Evolutionary conservation across 2,888 invertebrate species (phyloP).

Genomic region (Tridacna crocea): DNA sequence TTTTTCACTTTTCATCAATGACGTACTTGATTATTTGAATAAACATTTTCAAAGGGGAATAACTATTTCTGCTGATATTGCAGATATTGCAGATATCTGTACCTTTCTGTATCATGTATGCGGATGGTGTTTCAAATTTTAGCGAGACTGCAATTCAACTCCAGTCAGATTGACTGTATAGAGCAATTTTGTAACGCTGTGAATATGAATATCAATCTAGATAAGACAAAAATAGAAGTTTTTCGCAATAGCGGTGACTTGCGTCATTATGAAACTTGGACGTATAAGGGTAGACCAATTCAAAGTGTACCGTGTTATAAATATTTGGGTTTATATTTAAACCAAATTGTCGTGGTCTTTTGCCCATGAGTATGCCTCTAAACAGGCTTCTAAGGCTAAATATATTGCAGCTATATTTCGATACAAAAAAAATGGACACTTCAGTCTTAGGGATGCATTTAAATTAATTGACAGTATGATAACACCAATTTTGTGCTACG

Average conservation of each 20-base stretch:
- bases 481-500: constrained; percentile 3
- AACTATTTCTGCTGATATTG: neutral
- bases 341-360: neutral
- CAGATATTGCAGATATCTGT: neutral
- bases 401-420: neutral
- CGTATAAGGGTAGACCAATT: too few species aligned
- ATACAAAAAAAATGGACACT: neutral
- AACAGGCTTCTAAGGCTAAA: neutral
- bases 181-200: neutral
- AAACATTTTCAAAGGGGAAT: neutral
- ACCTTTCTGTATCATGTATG: neutral
- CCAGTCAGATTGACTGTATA: neutral
- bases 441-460: neutral
- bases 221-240: constrained; percentile 8
- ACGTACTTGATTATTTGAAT: constrained; percentile 2
- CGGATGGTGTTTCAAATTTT: constrained; percentile 1
- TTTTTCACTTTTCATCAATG: constrained; percentile 10
- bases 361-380: neutral
- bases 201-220: constrained; percentile 8
- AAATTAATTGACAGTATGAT: neutral
- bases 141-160: constrained; percentile 4
- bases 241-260: neutral
- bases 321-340: constrained; percentile 9
- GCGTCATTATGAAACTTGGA: neutral
- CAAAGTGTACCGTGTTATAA: neutral